Base-by-base conservation (phyloP, 2,113 vertebrate genomes). In the Brachyhypopomus gauderio region DNA sequence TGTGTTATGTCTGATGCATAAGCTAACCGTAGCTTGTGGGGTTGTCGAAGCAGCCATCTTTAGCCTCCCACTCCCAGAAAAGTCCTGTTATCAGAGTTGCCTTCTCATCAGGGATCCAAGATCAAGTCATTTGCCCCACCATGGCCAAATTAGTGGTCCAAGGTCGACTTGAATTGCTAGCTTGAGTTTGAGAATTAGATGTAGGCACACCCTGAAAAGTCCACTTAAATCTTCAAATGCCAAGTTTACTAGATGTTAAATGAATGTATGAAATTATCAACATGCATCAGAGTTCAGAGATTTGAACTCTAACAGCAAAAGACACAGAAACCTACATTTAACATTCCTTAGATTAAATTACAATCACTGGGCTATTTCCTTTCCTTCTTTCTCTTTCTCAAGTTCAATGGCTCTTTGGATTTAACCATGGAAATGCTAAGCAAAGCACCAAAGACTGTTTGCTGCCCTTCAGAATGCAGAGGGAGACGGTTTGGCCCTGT, bases 101-200 rank as follows among this genome's bases (percentile, higher is more conserved):
- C 16, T 78, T 91, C 87, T 91, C 82, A 91, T 91, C 87, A 86
- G 79, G 3, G 73, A 63, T 86, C 90, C 89, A 89, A 80, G 75
- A 4, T 85, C 81, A 81, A 86, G 36, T 34, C 45, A 22, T 41
- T 78, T 38, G 62, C 60, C n/a, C 14, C 16, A 48, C 27, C 23
- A 41, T 71, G 56, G 55, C 23, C 36, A 34, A 62, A 79, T 63
- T 72, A 73, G 58, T 64, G 59, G 52, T 62, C 23, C 71, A 66
- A 25, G 67, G 27, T 67, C 41, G 60, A 41, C 25, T 22, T 58
- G 58, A 64, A 58, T 75, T 23, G 27, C 27, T 17, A 52, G 56
- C 48, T 78, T 6, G 30, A 66, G 30, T 22, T 63, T 12, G 14
- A 70, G 27, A 69, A 9, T 27, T 52, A 77, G 22, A 48, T 60